Evolutionary conservation across 1,140 invertebrate species (phyloP).

Genomic region (Coelopa frigida): DNA sequence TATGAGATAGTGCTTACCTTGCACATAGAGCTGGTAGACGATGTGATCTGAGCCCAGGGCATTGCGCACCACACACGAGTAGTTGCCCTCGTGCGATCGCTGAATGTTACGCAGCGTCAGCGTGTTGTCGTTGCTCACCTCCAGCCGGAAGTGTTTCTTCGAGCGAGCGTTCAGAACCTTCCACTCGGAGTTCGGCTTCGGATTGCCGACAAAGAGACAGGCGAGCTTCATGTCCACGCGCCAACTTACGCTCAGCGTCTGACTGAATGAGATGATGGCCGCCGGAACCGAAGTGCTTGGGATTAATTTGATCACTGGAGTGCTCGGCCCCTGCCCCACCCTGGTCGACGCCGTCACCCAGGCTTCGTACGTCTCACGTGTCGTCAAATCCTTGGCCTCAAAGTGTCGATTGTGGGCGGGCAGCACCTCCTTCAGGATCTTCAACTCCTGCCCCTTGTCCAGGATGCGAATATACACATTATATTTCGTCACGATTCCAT

Average conservation of each 20-base stretch:
- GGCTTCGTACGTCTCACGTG: conserved; percentile 54
- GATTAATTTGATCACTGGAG: conserved; percentile 49
- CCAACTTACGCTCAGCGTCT: conserved; percentile 48
- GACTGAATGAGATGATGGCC: conserved; percentile 55
- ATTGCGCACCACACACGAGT: conserved; percentile 57
- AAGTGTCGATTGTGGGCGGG: conserved; percentile 49
- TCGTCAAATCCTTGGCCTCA: conserved; percentile 51
- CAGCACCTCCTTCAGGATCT: conserved; percentile 34
- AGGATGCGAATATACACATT: conserved; percentile 61
- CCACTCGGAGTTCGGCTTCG: conserved; percentile 49
- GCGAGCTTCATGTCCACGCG: conserved; percentile 51
- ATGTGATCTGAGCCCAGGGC: conserved; percentile 55
- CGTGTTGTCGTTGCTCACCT: conserved; percentile 52
- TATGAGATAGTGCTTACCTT: conserved; percentile 39
- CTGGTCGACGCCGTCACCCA: conserved; percentile 58
- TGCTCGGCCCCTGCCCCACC: conserved; percentile 53
- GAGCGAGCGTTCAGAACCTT: conserved; percentile 35
- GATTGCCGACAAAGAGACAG: conserved; percentile 56
- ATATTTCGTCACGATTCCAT: conserved; percentile 67
- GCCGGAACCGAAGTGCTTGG: conserved; percentile 52
- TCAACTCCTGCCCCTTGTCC: conserved; percentile 45
- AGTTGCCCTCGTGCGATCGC: conserved; percentile 56
- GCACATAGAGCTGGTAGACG: conserved; percentile 54
- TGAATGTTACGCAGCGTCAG: conserved; percentile 53
- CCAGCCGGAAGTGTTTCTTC: conserved; percentile 33